Conservation (phyloP, 2,797 vertebrate species). For the Pachyuromys duprasi region DNA sequence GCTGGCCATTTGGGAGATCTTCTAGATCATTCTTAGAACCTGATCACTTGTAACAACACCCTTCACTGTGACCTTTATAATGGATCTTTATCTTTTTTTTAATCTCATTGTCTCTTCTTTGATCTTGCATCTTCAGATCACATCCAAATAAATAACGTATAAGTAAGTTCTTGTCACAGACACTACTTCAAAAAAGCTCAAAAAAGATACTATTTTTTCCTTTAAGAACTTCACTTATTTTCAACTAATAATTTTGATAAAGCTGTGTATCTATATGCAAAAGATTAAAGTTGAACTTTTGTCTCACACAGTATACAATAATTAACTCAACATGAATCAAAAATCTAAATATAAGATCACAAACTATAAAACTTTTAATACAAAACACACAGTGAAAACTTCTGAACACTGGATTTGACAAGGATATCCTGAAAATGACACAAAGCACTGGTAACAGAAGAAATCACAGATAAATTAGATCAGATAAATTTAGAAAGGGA, state of each 20-base stretch:
- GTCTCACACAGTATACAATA: not conserved
- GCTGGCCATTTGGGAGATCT: not conserved
- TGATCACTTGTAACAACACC: not conserved
- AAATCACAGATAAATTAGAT: not conserved
- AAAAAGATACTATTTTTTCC: not conserved
- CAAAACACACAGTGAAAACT: not conserved
- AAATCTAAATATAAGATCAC: not conserved
- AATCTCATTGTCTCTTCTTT: not conserved
- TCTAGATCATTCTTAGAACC: not conserved
- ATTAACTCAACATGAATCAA: not conserved
- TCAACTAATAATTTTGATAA: not conserved
- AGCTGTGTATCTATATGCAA: not conserved
- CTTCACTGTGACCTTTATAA: not conserved
- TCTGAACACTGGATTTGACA: not conserved
- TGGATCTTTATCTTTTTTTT: not conserved
- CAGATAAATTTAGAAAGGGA: not conserved
- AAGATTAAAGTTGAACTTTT: not conserved
- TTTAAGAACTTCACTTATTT: not conserved
- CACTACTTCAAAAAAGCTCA: not conserved
- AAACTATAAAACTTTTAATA: not conserved
- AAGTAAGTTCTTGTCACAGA: not conserved
- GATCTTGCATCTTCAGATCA: not conserved
- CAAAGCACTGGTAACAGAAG: not conserved
- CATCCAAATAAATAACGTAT: slow-evolving; percentile 16
- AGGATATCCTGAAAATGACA: not conserved